Evolutionary conservation across 2,797 vertebrate species (phyloP).

Genomic region (Macropodus opercularis): DNA sequence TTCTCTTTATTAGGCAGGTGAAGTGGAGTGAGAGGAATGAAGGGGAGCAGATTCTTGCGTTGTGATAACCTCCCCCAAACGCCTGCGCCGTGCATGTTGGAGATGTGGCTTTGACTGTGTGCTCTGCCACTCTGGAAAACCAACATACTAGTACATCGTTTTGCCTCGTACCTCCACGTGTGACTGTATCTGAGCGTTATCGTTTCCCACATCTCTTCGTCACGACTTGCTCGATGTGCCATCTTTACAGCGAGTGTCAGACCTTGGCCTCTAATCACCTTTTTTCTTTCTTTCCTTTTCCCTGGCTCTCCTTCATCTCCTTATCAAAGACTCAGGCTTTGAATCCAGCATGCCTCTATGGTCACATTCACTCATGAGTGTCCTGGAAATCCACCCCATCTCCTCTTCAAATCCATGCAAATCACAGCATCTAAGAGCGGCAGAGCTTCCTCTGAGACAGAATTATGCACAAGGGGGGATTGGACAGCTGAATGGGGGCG

Average conservation of each 20-base stretch:
- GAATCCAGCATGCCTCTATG: constrained; percentile 75
- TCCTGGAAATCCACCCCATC: constrained; percentile 76
- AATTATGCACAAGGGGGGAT: constrained; percentile 72
- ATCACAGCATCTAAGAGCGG: constrained; percentile 78
- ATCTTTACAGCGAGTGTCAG: constrained; percentile 42
- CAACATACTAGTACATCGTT: not conserved
- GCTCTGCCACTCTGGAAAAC: not conserved
- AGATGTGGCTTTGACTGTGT: not conserved
- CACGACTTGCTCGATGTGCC: constrained; percentile 13
- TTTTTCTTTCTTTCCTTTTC: constrained; percentile 43
- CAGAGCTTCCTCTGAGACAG: constrained; percentile 69
- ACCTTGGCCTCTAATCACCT: constrained; percentile 59
- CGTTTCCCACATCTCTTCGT: constrained; percentile 17
- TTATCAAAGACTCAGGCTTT: constrained; percentile 66
- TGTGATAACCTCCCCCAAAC: too few species aligned
- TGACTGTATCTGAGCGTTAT: constrained; percentile 17
- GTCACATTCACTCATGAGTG: constrained; percentile 78
- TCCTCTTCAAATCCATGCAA: constrained; percentile 79
- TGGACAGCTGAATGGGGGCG: constrained; percentile 29
- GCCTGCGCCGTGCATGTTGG: too few species aligned
- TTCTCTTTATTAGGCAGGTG: too few species aligned
- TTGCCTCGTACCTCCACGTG: constrained; percentile 7
- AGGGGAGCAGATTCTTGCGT: too few species aligned
- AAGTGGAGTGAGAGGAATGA: too few species aligned
- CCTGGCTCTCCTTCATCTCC: constrained; percentile 61